phyloP scores from a whole-genome alignment of 1,140 invertebrate genomes.

The Neotoxoptera formosana region DNA sequence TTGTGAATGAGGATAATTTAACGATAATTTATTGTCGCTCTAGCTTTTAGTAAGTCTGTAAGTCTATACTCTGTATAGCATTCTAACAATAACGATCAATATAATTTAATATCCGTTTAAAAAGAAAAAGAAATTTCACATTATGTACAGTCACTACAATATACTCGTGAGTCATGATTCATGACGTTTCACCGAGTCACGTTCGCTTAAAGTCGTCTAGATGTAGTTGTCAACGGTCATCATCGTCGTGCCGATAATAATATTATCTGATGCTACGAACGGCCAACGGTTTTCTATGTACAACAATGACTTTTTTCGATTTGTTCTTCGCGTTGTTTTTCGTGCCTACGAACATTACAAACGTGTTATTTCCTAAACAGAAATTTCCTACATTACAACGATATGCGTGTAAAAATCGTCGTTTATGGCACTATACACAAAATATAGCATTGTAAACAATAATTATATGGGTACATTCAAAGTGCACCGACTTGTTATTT shows the following conservation, averaged over 20 bases:
- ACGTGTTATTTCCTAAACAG: background rate
- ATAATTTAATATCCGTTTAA: background rate
- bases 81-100: background rate
- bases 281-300: background rate
- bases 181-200: background rate
- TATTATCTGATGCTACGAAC: background rate
- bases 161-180: background rate
- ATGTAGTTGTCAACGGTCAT: background rate
- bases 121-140: background rate
- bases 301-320: background rate
- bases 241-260: background rate
- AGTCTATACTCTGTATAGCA: background rate
- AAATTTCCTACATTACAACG: background rate
- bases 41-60: background rate
- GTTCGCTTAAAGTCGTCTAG: slow-evolving; percentile 3
- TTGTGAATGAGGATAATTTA: background rate
- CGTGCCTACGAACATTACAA: background rate
- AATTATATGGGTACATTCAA: background rate
- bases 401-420: background rate
- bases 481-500: background rate
- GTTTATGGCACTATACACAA: background rate
- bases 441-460: background rate
- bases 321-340: background rate
- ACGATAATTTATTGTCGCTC: background rate
- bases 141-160: background rate